Evolutionary conservation across 2,797 vertebrate genomes (phyloP).

Genomic region (Paratrypauchen microcephalus): DNA sequence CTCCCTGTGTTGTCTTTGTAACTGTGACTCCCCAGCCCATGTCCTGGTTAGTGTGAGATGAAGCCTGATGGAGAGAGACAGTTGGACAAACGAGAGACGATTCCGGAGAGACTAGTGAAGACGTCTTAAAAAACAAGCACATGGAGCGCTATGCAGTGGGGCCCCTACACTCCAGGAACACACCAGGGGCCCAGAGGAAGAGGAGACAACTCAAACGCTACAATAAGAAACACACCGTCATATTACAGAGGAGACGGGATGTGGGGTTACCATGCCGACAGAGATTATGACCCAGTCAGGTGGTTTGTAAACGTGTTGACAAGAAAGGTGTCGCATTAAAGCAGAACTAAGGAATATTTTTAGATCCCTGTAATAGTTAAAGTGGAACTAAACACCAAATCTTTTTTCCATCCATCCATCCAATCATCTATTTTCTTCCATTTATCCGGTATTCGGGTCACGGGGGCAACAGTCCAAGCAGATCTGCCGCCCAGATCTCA

Average conservation of each 20-base stretch:
- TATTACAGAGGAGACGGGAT: not conserved
- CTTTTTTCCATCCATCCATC: too few species aligned
- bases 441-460: too few species aligned
- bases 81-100: not conserved
- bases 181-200: not conserved
- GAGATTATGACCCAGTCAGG: not conserved
- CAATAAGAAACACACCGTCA: slow-evolving; percentile 17
- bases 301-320: not conserved
- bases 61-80: not conserved
- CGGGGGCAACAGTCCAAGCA: too few species aligned
- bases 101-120: slow-evolving; percentile 2
- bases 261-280: not conserved
- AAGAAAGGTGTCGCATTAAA: not conserved
- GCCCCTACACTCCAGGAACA: slow-evolving; percentile 2
- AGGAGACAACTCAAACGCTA: slow-evolving; percentile 25
- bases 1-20: not conserved
- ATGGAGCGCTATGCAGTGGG: slow-evolving; percentile 18
- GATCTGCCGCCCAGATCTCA: too few species aligned
- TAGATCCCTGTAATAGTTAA: too few species aligned
- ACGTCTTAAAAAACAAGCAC: slow-evolving; percentile 17
- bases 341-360: too few species aligned
- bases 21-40: not conserved
- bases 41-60: not conserved
- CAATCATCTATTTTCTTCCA: too few species aligned
- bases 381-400: too few species aligned